Percentiles rank a stretch among this genome's conserved stretches.
These are phyloP conservation scores for Vanacampus margaritifer DNA, from an alignment of 2,113 vertebrate species.

Conservation along the genomic window DNA sequence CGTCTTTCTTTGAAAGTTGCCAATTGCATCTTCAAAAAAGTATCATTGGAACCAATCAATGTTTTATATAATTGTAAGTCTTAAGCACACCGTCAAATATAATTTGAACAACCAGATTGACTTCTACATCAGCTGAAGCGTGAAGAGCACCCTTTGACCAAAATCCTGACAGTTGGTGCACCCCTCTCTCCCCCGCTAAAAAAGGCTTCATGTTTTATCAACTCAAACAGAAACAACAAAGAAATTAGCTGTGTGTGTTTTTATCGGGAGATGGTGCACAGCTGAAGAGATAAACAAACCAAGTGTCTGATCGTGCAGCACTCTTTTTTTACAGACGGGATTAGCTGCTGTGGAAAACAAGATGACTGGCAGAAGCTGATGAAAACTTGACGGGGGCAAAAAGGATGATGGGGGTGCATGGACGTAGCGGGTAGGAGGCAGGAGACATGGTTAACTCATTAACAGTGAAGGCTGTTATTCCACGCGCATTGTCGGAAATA, in stretches of 20 bases:
- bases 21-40: too few relatives aligned
- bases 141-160: too few relatives aligned
- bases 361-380: constrained; percentile 27
- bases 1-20: too few relatives aligned
- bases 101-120: too few relatives aligned
- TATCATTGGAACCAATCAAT: too few relatives aligned
- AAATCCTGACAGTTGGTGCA: too few relatives aligned
- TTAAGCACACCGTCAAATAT: too few relatives aligned
- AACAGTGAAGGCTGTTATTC: constrained; percentile 9
- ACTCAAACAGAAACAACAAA: not conserved
- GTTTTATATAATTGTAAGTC: too few relatives aligned
- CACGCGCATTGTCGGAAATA: constrained; percentile 13
- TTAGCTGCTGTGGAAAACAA: constrained; percentile 3
- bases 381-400: constrained; percentile 24
- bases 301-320: not conserved
- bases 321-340: not conserved
- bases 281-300: not conserved
- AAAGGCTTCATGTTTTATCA: too few relatives aligned
- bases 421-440: constrained; percentile 24
- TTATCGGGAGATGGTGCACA: not conserved
- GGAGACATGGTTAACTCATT: constrained; percentile 39
- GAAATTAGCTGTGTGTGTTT: not conserved
- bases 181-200: too few relatives aligned
- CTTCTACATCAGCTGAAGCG: too few relatives aligned
- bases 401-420: constrained; percentile 9